Evolutionary conservation across 2,888 invertebrate genomes (phyloP).

Genomic region (Alentia gelatinosa): DNA sequence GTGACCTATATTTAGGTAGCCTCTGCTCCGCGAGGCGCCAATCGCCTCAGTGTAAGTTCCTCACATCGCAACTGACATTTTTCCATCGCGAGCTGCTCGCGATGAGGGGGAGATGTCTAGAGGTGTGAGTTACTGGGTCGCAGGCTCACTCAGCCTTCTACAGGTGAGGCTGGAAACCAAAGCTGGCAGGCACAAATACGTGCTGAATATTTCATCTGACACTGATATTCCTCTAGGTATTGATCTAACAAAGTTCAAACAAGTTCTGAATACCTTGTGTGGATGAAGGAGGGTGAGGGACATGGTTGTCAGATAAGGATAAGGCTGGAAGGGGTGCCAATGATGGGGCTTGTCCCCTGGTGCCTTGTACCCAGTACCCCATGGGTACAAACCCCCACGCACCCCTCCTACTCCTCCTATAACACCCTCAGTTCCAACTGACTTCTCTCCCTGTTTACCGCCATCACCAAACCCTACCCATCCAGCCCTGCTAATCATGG

Average conservation of each 20-base stretch:
- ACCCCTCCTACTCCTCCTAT: not conserved
- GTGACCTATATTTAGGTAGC: too few relatives aligned
- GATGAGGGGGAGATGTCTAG: not conserved
- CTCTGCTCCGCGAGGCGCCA: not conserved
- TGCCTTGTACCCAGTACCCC: not conserved
- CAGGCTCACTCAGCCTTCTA: not conserved
- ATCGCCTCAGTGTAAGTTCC: not conserved
- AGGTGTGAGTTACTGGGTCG: not conserved
- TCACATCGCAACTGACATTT: not conserved
- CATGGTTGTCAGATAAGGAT: not conserved
- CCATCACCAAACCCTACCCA: too few relatives aligned
- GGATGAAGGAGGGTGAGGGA: not conserved
- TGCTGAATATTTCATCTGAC: conserved; percentile 43
- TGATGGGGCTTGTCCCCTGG: not conserved
- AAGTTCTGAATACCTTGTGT: conserved; percentile 10
- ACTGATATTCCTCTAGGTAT: conserved; percentile 31
- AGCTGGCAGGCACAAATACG: conserved; percentile 35
- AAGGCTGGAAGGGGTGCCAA: not conserved
- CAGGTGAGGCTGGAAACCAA: conserved; percentile 18
- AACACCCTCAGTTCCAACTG: not conserved
- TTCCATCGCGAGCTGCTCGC: not conserved
- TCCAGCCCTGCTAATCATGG: too few relatives aligned
- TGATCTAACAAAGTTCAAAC: conserved; percentile 45
- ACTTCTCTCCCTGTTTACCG: too few relatives aligned
- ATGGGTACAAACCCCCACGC: not conserved